Conservation (phyloP, 2,888 invertebrate genomes). For the Boloria euphrosyne region DNA sequence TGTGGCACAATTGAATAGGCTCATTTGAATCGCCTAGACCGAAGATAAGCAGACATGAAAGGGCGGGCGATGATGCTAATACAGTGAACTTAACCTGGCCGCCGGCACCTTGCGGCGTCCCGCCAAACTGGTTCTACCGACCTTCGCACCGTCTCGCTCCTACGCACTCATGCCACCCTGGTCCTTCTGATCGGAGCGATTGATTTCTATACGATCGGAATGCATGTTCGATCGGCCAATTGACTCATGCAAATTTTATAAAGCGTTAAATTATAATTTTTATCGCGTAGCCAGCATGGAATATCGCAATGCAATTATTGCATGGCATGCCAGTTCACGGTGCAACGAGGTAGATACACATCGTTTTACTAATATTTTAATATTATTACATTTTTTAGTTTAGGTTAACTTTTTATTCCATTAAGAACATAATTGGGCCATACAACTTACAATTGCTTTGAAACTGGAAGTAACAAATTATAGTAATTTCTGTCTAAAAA, state of each 20-base stretch:
- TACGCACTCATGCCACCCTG: constrained; percentile 67
- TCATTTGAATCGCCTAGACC: constrained; percentile 70
- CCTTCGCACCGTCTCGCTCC: constrained; percentile 70
- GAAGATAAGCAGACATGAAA: constrained; percentile 77
- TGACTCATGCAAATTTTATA: constrained; percentile 7
- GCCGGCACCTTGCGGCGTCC: constrained; percentile 76
- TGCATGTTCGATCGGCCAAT: constrained; percentile 22
- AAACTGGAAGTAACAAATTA: no score
- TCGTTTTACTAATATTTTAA: neutral
- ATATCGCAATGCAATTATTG: neutral
- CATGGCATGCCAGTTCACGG: neutral
- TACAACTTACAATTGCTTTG: no score
- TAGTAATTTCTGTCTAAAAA: no score
- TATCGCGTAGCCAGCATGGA: neutral
- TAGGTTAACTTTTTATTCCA: neutral
- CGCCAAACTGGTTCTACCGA: constrained; percentile 77
- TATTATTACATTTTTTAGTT: neutral
- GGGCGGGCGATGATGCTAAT: constrained; percentile 78
- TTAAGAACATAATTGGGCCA: neutral
- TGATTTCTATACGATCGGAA: constrained; percentile 59
- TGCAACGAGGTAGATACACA: neutral
- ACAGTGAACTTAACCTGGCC: constrained; percentile 76
- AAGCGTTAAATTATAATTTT: neutral
- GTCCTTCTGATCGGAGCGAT: constrained; percentile 68
- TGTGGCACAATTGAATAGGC: constrained; percentile 67